Base-by-base conservation (phyloP, 1,140 invertebrate genomes). In the Dreissena polymorpha region DNA sequence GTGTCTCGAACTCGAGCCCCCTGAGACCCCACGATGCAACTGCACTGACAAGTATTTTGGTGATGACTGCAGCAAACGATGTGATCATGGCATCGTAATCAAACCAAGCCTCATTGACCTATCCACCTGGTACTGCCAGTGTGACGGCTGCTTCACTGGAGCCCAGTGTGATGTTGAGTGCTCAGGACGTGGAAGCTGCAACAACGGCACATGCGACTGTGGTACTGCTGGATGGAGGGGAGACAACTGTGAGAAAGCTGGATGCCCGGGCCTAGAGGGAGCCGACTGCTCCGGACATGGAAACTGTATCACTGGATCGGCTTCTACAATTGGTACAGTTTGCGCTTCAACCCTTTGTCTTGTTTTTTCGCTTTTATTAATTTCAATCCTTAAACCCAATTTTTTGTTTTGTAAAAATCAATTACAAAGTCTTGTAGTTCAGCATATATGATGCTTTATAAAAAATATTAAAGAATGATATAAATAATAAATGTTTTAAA, bases 21-120 rank as follows among this genome's bases (percentile, higher is more conserved):
- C 79, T 21, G 79, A 53, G 49, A 57, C 78, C 13, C 71, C 79
- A 29, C 76, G 76, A 55, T 89, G 73, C 65, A 87, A 76, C 65
- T 90, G 90, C 71, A 53, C 18, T 1, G 14, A 71, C 0, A 87
- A 87, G 13, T 90, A 89, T 85, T 88, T 90, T 84, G 89, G 89
- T 16, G 50, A 65, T 3, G 88, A 86, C 16, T 90, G 89, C 78
- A 82, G 88, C 23, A 82, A 85, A 18, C 84, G 55, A 7, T 90
- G 89, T 85, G 68, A 85, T 21, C 63, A 89, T 78, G 89, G 89
- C 16, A 83, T 81, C 27, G 84, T 88, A 25, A 68, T 82, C 16
- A 82, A 39, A 68, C 79, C 79, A 10, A 64, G 69, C 60, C 76
- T 23, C 16, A 71, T 21, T n/a, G 86, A 79, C 60, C 55, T 74